Evolutionary conservation across 1,140 invertebrate species (phyloP).

Genomic region (Apis dorsata): DNA sequence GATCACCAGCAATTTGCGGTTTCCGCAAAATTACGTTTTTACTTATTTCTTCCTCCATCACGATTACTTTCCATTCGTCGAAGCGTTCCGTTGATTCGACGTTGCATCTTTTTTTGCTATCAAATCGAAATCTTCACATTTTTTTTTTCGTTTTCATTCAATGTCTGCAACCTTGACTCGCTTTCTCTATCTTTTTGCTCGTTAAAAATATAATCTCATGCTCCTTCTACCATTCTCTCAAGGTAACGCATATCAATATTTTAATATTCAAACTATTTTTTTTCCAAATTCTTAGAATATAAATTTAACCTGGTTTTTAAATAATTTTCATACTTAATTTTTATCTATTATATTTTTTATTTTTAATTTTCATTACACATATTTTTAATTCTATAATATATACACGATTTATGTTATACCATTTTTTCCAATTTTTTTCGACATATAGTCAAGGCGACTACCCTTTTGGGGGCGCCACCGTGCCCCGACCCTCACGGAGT

Average conservation of each 20-base stretch:
- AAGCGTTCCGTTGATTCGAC: not conserved
- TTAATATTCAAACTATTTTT: no score
- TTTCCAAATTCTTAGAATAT: no score
- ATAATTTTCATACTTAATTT: not conserved
- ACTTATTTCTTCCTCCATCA: not conserved
- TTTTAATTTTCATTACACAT: not conserved
- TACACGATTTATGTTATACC: not conserved
- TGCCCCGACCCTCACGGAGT: constrained; percentile 87
- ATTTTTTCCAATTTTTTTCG: not conserved
- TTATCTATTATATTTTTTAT: not conserved
- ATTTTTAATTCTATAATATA: not conserved
- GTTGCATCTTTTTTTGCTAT: not conserved
- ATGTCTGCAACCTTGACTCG: not conserved
- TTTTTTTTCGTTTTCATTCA: not conserved
- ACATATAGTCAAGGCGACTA: constrained; percentile 38
- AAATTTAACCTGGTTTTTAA: no score
- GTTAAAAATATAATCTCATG: no score
- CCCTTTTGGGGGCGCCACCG: constrained; percentile 73
- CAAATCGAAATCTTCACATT: not conserved
- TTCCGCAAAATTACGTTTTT: not conserved
- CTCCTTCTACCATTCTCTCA: not conserved
- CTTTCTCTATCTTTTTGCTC: not conserved
- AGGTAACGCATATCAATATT: not conserved
- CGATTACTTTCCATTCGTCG: not conserved
- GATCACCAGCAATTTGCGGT: not conserved